These are phyloP conservation scores for Hydraecia micacea DNA, from an alignment of 2,888 invertebrate species.

Conservation along the genomic window DNA sequence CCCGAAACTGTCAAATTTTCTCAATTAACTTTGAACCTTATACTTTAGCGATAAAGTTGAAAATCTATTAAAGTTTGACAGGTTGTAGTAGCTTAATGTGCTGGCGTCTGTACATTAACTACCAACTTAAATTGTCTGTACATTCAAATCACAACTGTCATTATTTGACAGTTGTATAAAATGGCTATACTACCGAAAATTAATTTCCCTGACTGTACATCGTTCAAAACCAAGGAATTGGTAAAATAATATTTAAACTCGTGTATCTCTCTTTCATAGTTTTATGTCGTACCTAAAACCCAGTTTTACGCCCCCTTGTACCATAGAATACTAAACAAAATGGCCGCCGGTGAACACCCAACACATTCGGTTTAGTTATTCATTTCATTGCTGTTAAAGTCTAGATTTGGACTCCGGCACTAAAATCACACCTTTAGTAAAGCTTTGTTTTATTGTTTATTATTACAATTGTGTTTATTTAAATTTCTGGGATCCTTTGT, in stretches of 20 bases:
- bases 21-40: no score
- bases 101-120: no score
- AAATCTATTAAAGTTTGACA: no score
- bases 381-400: slow-evolving; percentile 37
- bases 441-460: slow-evolving; percentile 35
- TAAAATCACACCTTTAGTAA: slow-evolving; percentile 41
- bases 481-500: slow-evolving; percentile 19
- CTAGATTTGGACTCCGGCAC: slow-evolving; percentile 33
- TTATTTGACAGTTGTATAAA: background rate
- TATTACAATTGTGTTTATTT: slow-evolving; percentile 37
- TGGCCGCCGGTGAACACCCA: slow-evolving; percentile 27
- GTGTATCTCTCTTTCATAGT: slow-evolving; percentile 32
- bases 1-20: no score
- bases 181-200: background rate
- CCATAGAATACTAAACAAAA: slow-evolving; percentile 58
- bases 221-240: slow-evolving; percentile 20
- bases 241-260: slow-evolving; percentile 14
- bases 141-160: no score
- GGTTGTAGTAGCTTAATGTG: no score
- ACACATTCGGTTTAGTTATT: slow-evolving; percentile 48
- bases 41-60: no score
- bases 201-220: background rate
- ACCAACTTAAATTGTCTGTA: background rate
- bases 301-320: slow-evolving; percentile 39
- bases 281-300: slow-evolving; percentile 32